Conservation (phyloP, 2,113 vertebrate species). For the Hipposideros armiger region DNA sequence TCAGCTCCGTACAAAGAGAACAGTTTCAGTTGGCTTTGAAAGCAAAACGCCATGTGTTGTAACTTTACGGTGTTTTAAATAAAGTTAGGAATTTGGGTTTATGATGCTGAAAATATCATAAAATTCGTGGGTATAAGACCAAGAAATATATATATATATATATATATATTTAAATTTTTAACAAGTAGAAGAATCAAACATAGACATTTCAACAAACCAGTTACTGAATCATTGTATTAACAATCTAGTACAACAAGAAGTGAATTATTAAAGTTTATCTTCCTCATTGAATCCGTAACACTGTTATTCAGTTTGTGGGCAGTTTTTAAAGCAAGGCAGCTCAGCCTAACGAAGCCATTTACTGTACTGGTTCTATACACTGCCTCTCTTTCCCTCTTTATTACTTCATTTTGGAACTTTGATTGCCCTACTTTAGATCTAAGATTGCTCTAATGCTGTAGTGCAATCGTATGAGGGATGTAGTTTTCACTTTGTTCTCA, state of each 20-base stretch:
- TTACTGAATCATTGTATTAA: conserved; percentile 62
- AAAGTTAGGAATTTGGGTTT: conserved; percentile 84
- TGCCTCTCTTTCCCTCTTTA: conserved; percentile 81
- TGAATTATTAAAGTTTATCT: conserved; percentile 69
- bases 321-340: conserved; percentile 69
- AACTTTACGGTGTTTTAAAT: conserved; percentile 82
- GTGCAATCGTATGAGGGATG: conserved; percentile 76
- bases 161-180: conserved; percentile 24
- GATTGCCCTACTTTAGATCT: conserved; percentile 84
- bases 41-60: conserved; percentile 81
- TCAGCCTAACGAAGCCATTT: conserved; percentile 81
- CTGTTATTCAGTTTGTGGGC: conserved; percentile 32
- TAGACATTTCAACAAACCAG: conserved; percentile 57
- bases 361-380: conserved; percentile 53
- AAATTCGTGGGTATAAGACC: conserved; percentile 73
- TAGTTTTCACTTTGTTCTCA: conserved; percentile 87
- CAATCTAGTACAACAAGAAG: conserved; percentile 58
- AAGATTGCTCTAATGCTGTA: conserved; percentile 77
- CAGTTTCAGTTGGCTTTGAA: conserved; percentile 85
- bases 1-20: conserved; percentile 56
- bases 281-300: conserved; percentile 68
- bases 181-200: conserved; percentile 69
- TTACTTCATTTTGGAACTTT: conserved; percentile 81
- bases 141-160: not conserved
- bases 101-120: conserved; percentile 83